phyloP scores from a whole-genome alignment of 2,888 invertebrate genomes.

The Coremacera marginata region DNA sequence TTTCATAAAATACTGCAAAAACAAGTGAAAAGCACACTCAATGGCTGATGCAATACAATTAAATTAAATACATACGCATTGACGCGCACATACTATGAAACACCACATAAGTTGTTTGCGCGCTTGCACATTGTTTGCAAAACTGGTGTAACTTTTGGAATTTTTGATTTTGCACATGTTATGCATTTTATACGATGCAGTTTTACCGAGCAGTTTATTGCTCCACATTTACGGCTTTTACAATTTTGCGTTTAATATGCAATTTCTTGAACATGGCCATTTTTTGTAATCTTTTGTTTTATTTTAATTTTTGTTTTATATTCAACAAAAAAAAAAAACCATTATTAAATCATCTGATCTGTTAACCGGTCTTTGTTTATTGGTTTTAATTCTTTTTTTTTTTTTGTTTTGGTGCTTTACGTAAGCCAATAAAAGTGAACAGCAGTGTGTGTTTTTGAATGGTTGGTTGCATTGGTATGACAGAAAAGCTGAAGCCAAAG shows the following conservation, averaged over 20 bases:
- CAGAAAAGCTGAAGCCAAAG: neutral
- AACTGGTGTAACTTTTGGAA: neutral
- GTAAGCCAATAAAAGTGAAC: neutral
- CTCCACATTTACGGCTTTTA: constrained; percentile 5
- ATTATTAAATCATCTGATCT: constrained; percentile 28
- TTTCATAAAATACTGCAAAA: neutral
- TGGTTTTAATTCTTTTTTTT: constrained; percentile 30
- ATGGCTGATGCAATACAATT: no score
- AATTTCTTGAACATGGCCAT: neutral
- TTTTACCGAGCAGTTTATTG: constrained; percentile 19
- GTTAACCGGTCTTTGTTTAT: constrained; percentile 35
- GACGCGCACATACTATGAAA: no score
- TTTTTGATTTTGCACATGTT: neutral
- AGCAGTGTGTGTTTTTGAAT: neutral
- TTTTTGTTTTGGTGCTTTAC: neutral
- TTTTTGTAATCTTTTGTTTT: neutral
- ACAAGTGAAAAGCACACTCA: neutral
- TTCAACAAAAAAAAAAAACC: constrained; percentile 1
- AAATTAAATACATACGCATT: no score
- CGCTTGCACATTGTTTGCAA: constrained; percentile 14
- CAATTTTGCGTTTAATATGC: neutral
- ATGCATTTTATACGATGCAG: neutral
- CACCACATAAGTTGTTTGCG: neutral
- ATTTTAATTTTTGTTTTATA: neutral
- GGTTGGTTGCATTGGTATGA: neutral